These are phyloP conservation scores for Pristiophorus japonicus DNA, from an alignment of 2,113 vertebrate species.

Conservation along the genomic window DNA sequence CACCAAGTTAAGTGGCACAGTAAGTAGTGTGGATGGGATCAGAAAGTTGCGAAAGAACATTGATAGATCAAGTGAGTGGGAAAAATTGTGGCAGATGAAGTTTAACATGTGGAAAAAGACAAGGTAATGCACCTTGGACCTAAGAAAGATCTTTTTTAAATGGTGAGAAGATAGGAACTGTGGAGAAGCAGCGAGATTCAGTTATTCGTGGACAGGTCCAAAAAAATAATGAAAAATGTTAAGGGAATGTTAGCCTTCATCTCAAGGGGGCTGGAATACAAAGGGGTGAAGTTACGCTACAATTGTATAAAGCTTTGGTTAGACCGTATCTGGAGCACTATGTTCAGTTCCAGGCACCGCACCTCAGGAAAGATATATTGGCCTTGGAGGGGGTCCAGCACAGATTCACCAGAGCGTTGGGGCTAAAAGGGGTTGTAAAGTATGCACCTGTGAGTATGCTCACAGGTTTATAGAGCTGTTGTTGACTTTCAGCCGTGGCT, in stretches of 20 bases:
- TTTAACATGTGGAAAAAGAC: not conserved
- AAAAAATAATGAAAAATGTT: not conserved
- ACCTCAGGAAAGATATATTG: not conserved
- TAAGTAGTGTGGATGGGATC: not conserved
- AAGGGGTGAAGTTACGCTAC: not conserved
- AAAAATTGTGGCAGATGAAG: not conserved
- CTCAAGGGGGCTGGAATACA: not conserved
- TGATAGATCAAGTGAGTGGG: not conserved
- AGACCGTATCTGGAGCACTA: not conserved
- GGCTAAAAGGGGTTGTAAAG: too few species aligned
- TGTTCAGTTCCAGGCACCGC: not conserved
- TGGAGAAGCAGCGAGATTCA: not conserved
- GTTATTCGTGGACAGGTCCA: not conserved
- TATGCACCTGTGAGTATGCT: too few species aligned
- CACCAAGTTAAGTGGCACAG: not conserved
- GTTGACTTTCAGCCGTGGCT: too few species aligned
- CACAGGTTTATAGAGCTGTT: too few species aligned
- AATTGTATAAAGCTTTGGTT: not conserved
- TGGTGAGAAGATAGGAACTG: not conserved
- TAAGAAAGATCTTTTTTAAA: not conserved
- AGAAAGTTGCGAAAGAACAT: not conserved
- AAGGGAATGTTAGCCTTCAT: not conserved
- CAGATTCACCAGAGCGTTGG: not conserved
- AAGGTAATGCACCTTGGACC: not conserved
- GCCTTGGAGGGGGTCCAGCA: not conserved